These are phyloP conservation scores for Esox niger DNA, from an alignment of 2,113 vertebrate species.

Conservation along the genomic window DNA sequence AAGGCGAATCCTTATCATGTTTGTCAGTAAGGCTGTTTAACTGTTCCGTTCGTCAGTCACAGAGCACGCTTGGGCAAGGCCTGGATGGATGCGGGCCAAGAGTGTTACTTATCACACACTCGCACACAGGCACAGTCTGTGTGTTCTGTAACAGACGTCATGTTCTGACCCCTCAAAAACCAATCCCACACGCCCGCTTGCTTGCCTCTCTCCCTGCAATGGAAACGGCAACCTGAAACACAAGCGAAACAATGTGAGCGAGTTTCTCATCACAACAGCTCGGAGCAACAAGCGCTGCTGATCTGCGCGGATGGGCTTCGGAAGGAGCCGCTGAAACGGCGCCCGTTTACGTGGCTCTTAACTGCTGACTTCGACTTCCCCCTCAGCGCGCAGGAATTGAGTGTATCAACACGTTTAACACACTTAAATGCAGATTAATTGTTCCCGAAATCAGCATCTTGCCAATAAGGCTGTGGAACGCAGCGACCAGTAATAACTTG, in stretches of 20 bases:
- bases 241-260: conserved; percentile 46
- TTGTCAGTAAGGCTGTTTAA: conserved; percentile 68
- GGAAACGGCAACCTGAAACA: conserved; percentile 35
- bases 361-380: conserved; percentile 41
- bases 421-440: conserved; percentile 66
- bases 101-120: conserved; percentile 28
- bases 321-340: conserved; percentile 30
- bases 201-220: conserved; percentile 1
- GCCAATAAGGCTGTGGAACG: conserved; percentile 13
- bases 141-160: too few relatives aligned
- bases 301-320: conserved; percentile 32
- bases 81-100: conserved; percentile 27
- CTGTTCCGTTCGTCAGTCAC: conserved; percentile 63
- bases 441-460: conserved; percentile 48
- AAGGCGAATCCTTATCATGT: conserved; percentile 63
- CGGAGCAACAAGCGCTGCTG: conserved; percentile 42
- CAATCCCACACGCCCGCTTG: conserved; percentile 3
- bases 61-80: conserved; percentile 34
- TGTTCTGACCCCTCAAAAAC: not conserved
- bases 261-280: conserved; percentile 56
- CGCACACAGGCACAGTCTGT: conserved; percentile 4
- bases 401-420: conserved; percentile 59
- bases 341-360: conserved; percentile 47
- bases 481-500: conserved; percentile 46
- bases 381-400: conserved; percentile 42